A percentile compares a stretch with the other conserved stretches of the same genome.
These are phyloP conservation scores for Phaethornis superciliosus DNA, from an alignment of 2,113 vertebrate species.

Conservation along the genomic window DNA sequence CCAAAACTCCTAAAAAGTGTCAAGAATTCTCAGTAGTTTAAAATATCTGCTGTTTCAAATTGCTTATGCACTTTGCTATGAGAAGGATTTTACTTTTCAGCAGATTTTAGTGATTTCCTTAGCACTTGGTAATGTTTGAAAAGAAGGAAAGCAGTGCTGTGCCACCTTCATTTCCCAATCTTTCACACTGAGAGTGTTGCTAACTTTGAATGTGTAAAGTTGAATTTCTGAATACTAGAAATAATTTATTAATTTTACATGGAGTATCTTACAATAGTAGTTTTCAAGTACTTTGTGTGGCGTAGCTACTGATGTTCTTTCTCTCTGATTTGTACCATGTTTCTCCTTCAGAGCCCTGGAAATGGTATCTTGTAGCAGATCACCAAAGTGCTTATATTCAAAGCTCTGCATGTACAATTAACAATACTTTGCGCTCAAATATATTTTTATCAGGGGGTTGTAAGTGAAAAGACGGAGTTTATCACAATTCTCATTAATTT, in stretches of 20 bases:
- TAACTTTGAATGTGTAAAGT: not conserved
- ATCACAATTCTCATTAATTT: conserved; percentile 75
- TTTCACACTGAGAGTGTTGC: not conserved
- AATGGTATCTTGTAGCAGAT: not conserved
- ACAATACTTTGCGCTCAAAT: not conserved
- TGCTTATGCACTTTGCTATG: not conserved
- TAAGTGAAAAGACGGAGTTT: conserved; percentile 62
- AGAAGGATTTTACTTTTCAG: not conserved
- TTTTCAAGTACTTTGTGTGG: not conserved
- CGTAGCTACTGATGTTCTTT: not conserved
- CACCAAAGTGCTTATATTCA: not conserved
- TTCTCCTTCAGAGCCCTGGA: not conserved
- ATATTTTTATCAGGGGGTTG: conserved; percentile 27
- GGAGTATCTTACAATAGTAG: not conserved
- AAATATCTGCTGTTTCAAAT: not conserved
- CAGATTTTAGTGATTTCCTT: not conserved
- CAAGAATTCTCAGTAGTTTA: not conserved
- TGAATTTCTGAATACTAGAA: not conserved
- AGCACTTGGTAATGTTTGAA: not conserved
- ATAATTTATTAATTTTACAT: not conserved
- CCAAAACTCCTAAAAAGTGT: not conserved
- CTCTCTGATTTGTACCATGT: not conserved
- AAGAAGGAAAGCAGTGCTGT: not conserved
- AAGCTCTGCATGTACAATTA: not conserved
- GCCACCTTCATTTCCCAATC: not conserved